Base-by-base conservation (phyloP, 2,888 invertebrate species). In the Heliconius sara region DNA sequence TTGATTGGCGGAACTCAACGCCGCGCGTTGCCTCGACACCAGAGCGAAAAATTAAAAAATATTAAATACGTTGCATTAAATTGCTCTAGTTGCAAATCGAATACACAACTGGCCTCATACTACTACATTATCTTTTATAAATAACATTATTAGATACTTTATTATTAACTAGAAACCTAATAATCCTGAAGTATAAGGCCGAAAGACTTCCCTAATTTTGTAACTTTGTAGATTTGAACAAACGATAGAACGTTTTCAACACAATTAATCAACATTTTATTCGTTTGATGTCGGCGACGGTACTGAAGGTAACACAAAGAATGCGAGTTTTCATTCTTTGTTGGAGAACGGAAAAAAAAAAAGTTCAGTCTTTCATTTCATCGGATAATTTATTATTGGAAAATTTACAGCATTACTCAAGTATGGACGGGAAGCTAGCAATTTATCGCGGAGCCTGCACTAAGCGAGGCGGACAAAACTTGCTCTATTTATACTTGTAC, bases 181-280 rank as follows among this genome's bases (percentile, higher is more conserved):
- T 25, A 25, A 43, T 6, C 25, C n/a, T n/a, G n/a, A n/a, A 13
- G 6, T n/a, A 22, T 12, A 22, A n/a, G 34, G 68, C n/a, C 39
- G 3, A n/a, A 5, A 39, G 16, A 47, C 9, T 16, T 70, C 7
- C 7, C 25, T 16, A 43, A 70, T 70, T 70, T 25, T 39, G 68
- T 65, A 60, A 79, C 68, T 81, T 70, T 65, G 73, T 60, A 57
- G 73, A 71, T 79, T 52, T 66, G 43, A 65, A 68, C 72, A 76
- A 77, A 43, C 43, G 76, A 74, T 74, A 34, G 57, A 73, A 68
- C 52, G 16, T 66, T 79, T 81, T 71, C 73, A n/a, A 60, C 52
- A 30, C 76, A 81, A 60, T 81, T 74, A 74, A 77, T 81, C 72
- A 79, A 79, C 63, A 63, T 70, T 72, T 52, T 30, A 71, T 63